These are phyloP conservation scores for Gorsachius magnificus DNA, from an alignment of 2,797 vertebrate genomes.

Conservation along the genomic window DNA sequence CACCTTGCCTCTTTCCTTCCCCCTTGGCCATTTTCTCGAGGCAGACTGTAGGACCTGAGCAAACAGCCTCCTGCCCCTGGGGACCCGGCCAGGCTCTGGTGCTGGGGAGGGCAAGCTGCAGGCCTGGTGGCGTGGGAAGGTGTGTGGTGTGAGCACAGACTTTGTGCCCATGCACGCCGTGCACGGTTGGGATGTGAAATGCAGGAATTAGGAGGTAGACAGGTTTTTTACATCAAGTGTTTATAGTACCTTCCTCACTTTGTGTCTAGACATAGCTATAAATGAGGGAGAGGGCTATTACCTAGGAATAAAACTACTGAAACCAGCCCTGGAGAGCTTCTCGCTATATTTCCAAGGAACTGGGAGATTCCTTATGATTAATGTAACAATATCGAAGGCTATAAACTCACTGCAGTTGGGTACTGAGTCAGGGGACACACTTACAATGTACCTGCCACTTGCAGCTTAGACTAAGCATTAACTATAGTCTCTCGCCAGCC, in stretches of 20 bases:
- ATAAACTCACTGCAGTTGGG: background rate
- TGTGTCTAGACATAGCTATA: conserved; percentile 62
- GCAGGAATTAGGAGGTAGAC: background rate
- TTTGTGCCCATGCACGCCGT: rapidly evolving
- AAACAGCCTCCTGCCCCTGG: background rate
- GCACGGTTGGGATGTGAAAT: rapidly evolving
- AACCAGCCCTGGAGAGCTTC: conserved; percentile 8
- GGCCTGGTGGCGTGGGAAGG: background rate
- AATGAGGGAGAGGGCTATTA: conserved; percentile 51
- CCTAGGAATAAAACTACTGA: conserved; percentile 34
- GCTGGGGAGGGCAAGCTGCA: background rate
- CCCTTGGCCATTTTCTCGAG: rapidly evolving
- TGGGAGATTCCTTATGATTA: conserved; percentile 37
- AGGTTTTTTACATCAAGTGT: background rate
- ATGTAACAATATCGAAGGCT: background rate
- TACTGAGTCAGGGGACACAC: conserved; percentile 4
- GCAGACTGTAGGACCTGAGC: background rate
- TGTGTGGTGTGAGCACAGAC: background rate
- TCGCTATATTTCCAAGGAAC: background rate
- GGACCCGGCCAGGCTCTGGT: rapidly evolving
- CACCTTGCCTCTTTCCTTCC: background rate
- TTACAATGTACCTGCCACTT: background rate
- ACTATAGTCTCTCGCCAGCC: background rate
- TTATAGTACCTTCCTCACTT: conserved; percentile 32
- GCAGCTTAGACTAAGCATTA: background rate